A percentile compares a stretch with the other conserved stretches of the same genome.
phyloP scores from a whole-genome alignment of 2,888 invertebrate species.

The Lithophane ornitopus region DNA sequence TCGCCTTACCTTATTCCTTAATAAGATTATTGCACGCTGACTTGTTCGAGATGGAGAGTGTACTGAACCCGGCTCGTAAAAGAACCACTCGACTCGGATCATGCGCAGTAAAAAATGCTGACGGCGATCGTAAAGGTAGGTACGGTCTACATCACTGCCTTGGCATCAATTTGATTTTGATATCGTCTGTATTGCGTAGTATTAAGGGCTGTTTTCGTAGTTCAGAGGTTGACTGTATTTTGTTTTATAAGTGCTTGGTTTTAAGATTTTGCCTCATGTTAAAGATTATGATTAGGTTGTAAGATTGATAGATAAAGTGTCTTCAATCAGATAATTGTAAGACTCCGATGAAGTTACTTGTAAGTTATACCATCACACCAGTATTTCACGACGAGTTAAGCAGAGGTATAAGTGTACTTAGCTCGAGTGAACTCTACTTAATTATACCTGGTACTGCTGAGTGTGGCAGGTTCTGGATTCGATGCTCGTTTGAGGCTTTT shows the following conservation, averaged over 20 bases:
- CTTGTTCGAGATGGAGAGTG: constrained; percentile 58
- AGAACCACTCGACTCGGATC: constrained; percentile 76
- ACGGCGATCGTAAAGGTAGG: constrained; percentile 16
- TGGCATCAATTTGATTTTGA: neutral
- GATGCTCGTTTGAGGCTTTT: neutral
- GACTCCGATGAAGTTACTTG: neutral
- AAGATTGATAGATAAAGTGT: constrained; percentile 5
- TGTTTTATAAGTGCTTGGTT: neutral
- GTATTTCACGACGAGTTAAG: neutral
- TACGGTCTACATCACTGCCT: neutral
- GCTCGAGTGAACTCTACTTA: neutral
- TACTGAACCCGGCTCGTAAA: constrained; percentile 68
- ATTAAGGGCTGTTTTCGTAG: constrained; percentile 12
- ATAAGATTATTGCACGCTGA: constrained; percentile 76
- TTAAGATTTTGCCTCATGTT: neutral
- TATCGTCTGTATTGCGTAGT: neutral
- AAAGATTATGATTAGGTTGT: neutral
- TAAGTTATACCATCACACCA: neutral
- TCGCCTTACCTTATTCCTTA: constrained; percentile 69
- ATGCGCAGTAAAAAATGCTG: constrained; percentile 79
- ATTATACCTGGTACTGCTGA: too few relatives aligned
- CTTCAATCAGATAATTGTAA: constrained; percentile 5
- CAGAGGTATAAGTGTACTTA: neutral
- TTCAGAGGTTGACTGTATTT: neutral
- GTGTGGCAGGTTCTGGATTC: neutral